Evolutionary conservation across 2,797 vertebrate genomes (phyloP), one percentile per base, ranked within the genome.

Genomic region (Enteromius anoplus): DNA sequence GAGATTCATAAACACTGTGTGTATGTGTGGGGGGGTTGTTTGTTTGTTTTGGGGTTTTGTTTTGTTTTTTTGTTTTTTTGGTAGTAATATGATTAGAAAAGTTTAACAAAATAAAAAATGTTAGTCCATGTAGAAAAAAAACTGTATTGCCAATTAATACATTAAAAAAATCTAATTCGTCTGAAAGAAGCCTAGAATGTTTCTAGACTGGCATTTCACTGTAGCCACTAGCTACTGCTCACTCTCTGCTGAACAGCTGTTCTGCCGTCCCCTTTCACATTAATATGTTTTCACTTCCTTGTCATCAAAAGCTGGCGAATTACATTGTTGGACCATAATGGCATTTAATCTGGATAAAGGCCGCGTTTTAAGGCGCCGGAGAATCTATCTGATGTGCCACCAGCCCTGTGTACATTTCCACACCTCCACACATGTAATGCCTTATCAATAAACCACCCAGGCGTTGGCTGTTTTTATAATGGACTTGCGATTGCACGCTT

Each of bases 391-490:
- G 91, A 90, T 91, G 89, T 87, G 91, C 92, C 92, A 89, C 86
- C 86, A 85, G 89, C 89, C 89, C 65, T 81, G 81, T 88, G 91
- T 92, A 91, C 90, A 92, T 88, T 84, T 89, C 86, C 78, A 84
- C 81, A 84, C 84, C 89, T 91, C 91, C 90, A 91, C 93, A 93
- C 91, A 91, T 87, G 88, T 95, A 94, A 95, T 94, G 93, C 91
- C 91, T 94, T 95, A 94, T 95, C 93, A 95, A 95, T 95, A 94
- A 94, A 94, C 92, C 92, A 91, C 89, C 92, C 92, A 92, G 93
- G 88, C 93, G 86, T 95, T 93, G 89, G 90, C 93, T 93, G 93
- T 95, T 95, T 95, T 94, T 91, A 93, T 94, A 94, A 95, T 94
- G 93, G 93, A 94, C 93, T 94, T 89, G 84, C 92, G 91, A 94